A percentile compares a stretch with the other conserved stretches of the same genome.
Evolutionary conservation across 2,888 invertebrate genomes (phyloP).

Genomic region (Laothoe populi): DNA sequence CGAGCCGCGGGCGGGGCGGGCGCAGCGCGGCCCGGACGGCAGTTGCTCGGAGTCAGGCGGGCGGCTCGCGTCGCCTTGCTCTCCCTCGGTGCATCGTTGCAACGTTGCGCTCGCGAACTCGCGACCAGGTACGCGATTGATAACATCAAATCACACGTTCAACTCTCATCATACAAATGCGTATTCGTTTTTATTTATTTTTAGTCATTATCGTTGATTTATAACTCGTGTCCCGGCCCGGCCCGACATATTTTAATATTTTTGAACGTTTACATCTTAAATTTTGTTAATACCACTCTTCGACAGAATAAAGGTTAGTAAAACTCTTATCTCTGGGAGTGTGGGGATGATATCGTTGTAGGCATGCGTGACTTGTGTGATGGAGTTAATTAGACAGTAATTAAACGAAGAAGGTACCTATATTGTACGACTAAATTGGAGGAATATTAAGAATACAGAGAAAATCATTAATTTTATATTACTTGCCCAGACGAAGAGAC

Average conservation of each 20-base stretch:
- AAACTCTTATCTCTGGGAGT: conserved; percentile 29
- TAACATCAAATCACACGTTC: conserved; percentile 42
- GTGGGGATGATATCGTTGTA: conserved; percentile 23
- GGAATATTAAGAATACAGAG: conserved; percentile 4
- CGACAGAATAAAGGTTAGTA: conserved; percentile 38
- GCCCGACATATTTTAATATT: conserved; percentile 38
- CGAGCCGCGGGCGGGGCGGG: conserved; percentile 57
- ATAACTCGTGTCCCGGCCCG: conserved; percentile 42
- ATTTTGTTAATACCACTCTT: background rate
- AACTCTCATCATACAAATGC: conserved; percentile 36
- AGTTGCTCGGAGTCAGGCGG: conserved; percentile 79
- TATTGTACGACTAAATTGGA: background rate
- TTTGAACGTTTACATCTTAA: conserved; percentile 33
- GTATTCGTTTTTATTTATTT: conserved; percentile 70
- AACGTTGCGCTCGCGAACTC: conserved; percentile 66
- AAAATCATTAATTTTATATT: conserved; percentile 42
- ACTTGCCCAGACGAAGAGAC: conserved; percentile 49
- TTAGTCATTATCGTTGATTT: conserved; percentile 47
- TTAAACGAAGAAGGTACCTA: background rate
- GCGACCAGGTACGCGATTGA: conserved; percentile 63
- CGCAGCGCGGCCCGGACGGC: conserved; percentile 77
- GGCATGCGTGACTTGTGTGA: conserved; percentile 46
- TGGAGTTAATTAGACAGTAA: conserved; percentile 12
- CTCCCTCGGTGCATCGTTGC: conserved; percentile 63
- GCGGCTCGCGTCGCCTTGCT: conserved; percentile 74